Conservation (phyloP, 1,140 invertebrate species). For the Pseudomyrmex flavicornis region DNA sequence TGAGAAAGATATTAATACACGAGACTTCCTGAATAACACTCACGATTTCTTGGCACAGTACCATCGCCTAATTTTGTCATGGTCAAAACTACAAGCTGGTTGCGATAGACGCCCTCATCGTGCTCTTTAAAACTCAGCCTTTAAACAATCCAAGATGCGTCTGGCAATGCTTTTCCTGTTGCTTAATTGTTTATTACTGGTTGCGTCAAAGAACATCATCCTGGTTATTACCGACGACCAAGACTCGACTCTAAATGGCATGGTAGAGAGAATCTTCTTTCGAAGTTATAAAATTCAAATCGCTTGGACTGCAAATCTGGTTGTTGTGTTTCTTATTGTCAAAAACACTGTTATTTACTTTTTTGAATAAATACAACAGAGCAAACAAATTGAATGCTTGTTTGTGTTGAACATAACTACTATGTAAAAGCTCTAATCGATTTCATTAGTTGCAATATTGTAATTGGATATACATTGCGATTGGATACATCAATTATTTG, state of each 20-base stretch:
- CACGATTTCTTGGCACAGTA: not conserved
- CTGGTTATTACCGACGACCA: slow-evolving; percentile 95
- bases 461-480: not conserved
- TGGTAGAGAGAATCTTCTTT: slow-evolving; percentile 85
- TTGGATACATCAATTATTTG: slow-evolving; percentile 73
- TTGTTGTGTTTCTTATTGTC: too few relatives aligned
- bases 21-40: not conserved
- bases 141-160: slow-evolving; percentile 55
- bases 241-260: slow-evolving; percentile 91
- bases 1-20: not conserved
- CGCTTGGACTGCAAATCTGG: too few relatives aligned
- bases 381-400: too few relatives aligned
- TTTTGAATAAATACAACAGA: not conserved
- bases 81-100: not conserved
- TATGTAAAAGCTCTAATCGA: too few relatives aligned
- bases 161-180: slow-evolving; percentile 4
- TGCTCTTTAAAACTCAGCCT: not conserved
- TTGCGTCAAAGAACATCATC: slow-evolving; percentile 88
- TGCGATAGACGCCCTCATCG: not conserved
- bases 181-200: slow-evolving; percentile 6
- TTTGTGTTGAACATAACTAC: too few relatives aligned
- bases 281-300: not conserved
- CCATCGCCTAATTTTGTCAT: not conserved
- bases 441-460: too few relatives aligned
- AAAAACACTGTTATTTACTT: not conserved